These are phyloP conservation scores for Euschistus heros DNA, from an alignment of 1,140 invertebrate species.

Conservation along the genomic window DNA sequence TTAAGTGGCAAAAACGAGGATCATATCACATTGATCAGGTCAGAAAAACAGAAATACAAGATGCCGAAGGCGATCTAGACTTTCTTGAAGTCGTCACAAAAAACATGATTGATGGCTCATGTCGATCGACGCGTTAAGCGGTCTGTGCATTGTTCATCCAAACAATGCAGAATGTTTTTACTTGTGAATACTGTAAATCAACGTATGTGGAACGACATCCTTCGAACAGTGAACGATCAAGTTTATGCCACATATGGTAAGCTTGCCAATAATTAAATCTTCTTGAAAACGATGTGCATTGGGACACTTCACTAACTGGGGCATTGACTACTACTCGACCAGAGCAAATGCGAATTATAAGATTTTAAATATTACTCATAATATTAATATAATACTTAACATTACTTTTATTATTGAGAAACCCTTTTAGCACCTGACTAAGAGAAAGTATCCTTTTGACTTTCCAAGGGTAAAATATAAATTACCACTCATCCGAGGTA, in stretches of 20 bases:
- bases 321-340: constrained; percentile 31
- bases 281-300: not conserved
- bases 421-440: too few species aligned
- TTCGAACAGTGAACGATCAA: not conserved
- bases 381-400: too few species aligned
- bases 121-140: constrained; percentile 28
- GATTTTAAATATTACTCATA: too few species aligned
- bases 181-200: not conserved
- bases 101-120: too few species aligned
- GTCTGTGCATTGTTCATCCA: constrained; percentile 35
- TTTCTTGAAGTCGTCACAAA: constrained; percentile 31
- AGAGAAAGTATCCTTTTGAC: too few species aligned
- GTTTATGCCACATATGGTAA: not conserved
- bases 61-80: constrained; percentile 25
- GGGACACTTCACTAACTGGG: constrained; percentile 32
- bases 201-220: too few species aligned
- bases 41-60: constrained; percentile 31
- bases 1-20: constrained; percentile 32
- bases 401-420: too few species aligned
- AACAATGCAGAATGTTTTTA: constrained; percentile 32
- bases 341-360: constrained; percentile 35
- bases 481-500: too few species aligned
- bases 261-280: too few species aligned
- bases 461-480: too few species aligned
- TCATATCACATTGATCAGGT: constrained; percentile 31